Conservation (phyloP, 2,888 invertebrate species). For the Phania funesta region DNA sequence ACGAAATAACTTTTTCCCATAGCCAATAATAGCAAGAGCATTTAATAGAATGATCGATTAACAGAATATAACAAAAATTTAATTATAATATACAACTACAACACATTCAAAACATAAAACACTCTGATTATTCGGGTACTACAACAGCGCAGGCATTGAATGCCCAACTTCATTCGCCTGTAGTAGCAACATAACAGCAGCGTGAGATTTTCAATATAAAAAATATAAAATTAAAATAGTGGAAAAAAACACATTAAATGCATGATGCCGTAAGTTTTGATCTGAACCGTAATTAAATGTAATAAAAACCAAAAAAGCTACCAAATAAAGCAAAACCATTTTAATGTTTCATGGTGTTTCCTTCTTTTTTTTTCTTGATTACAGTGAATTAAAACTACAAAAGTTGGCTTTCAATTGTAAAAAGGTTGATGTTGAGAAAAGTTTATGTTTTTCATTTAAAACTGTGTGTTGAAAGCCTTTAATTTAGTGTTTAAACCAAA, state of each 20-base stretch:
- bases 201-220: conserved; percentile 31
- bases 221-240: neutral
- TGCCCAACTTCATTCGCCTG: neutral
- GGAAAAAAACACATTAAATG: conserved; percentile 10
- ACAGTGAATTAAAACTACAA: conserved; percentile 17
- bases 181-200: conserved; percentile 4
- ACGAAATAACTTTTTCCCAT: too few relatives aligned
- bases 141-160: neutral
- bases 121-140: neutral
- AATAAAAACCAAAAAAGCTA: neutral
- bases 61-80: too few relatives aligned
- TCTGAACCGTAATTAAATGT: conserved; percentile 50
- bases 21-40: too few relatives aligned
- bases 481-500: conserved; percentile 49
- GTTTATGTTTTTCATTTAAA: neutral
- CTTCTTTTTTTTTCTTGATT: neutral
- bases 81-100: conserved; percentile 49
- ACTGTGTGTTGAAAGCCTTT: conserved; percentile 47
- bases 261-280: conserved; percentile 25
- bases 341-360: neutral
- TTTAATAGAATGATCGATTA: too few relatives aligned
- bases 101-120: conserved; percentile 23
- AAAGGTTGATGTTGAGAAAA: conserved; percentile 31
- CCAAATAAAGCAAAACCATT: conserved; percentile 21
- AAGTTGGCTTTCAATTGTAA: conserved; percentile 14